Evolutionary conservation across 2,113 vertebrate genomes (phyloP), one percentile per base, ranked within the genome.

Genomic region (Seriola aureovittata): DNA sequence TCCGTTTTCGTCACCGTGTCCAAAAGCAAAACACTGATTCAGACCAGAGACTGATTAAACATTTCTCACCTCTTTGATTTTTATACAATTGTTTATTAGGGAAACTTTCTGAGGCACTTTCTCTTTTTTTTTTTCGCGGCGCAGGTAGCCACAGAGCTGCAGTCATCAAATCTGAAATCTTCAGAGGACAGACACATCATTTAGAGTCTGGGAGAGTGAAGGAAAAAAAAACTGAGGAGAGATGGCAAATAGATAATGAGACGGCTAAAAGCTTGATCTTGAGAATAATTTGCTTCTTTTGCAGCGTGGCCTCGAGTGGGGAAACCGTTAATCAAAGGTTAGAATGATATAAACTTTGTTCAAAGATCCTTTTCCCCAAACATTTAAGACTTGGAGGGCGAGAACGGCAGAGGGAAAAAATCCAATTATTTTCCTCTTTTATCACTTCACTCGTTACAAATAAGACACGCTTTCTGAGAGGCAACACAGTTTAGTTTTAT

Each of bases 361-460:
- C 90, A 93, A 94, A 94, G 89, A 91, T 81, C 81, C 78, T 82
- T 89, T 86, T 78, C 63, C 81, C 75, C 84, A 93, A 89, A 92
- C 78, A 80, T 80, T 90, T 76, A 74, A 87, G 83, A 80, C 71
- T 85, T 73, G 82, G 80, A 86, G 85, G 84, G 77, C 14, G 80
- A 87, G 70, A 74, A 76, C n/a, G 46, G 65, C 84, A 62, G 58
- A 78, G 71, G 75, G 62, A 21, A 72, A 80, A 76, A 91, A 93
- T 94, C 85, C 84, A 95, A 93, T 94, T 92, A 94, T 92, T 93
- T 94, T 89, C 71, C 70, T 90, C 86, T 91, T 93, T 93, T 87
- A 92, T 93, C 90, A 88, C 82, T 82, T 88, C 80, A 90, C 84
- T 89, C 81, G 79, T 81, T 90, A 90, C 91, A 92, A 93, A 93